These are phyloP conservation scores for Limnothrissa miodon DNA, from an alignment of 2,113 vertebrate genomes.

Conservation along the genomic window DNA sequence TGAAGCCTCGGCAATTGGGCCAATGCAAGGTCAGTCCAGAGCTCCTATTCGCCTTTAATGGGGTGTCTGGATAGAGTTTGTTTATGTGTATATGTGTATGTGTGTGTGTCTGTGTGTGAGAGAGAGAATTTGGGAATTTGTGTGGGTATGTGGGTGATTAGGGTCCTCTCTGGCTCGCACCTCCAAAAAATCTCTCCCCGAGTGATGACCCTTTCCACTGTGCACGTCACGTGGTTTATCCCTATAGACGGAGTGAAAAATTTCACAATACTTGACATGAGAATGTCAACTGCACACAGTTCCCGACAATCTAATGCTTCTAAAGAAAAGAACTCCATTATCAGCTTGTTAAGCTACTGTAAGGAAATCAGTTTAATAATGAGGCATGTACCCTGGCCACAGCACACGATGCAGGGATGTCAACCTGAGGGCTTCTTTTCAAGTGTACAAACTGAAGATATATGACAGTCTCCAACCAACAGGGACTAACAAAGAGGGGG, in stretches of 20 bases:
- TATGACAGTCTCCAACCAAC: slow-evolving; percentile 69
- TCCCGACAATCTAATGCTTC: neutral
- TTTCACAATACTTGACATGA: neutral
- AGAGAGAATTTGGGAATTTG: too few relatives aligned
- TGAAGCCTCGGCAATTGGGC: slow-evolving; percentile 29
- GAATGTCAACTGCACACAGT: neutral
- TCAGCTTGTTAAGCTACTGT: slow-evolving; percentile 39
- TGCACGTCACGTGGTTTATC: neutral
- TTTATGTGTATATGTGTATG: neutral
- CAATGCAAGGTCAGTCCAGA: slow-evolving; percentile 22
- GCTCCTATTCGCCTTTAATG: slow-evolving; percentile 52
- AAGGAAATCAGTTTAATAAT: slow-evolving; percentile 50
- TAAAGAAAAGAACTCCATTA: too few relatives aligned
- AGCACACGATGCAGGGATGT: slow-evolving; percentile 49
- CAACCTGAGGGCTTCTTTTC: slow-evolving; percentile 56
- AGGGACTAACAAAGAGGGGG: slow-evolving; percentile 54
- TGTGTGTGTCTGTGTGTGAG: neutral
- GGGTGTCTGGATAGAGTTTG: slow-evolving; percentile 16
- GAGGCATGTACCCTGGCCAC: slow-evolving; percentile 25
- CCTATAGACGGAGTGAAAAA: neutral
- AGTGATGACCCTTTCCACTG: neutral
- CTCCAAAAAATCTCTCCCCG: neutral
- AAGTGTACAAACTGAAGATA: slow-evolving; percentile 50
- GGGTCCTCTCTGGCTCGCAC: slow-evolving; percentile 30
- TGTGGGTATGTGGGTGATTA: neutral